Evolutionary conservation across 1,140 invertebrate species (phyloP).

Genomic region (Mamestra configurata): DNA sequence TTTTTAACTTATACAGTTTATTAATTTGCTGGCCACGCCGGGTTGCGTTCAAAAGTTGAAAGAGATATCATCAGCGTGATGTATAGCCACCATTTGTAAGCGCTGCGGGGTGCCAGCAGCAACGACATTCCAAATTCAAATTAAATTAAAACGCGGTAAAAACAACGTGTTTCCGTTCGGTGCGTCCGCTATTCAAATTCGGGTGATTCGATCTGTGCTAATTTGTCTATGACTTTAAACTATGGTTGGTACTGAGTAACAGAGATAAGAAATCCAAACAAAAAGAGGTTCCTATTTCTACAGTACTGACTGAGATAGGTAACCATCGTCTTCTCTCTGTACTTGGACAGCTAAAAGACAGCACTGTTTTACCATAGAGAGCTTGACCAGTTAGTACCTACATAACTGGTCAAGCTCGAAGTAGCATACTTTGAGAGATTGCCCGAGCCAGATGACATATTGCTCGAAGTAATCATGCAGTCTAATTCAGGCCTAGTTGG

Average conservation of each 20-base stretch:
- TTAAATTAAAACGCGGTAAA: slow-evolving; percentile 86
- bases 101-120: slow-evolving; percentile 76
- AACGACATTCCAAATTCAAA: slow-evolving; percentile 84
- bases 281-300: too few species aligned
- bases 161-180: slow-evolving; percentile 82
- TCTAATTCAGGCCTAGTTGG: too few species aligned
- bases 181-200: slow-evolving; percentile 79
- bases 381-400: too few species aligned
- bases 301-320: too few species aligned
- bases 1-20: slow-evolving; percentile 74
- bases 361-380: too few species aligned
- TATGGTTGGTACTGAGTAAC: slow-evolving; percentile 22
- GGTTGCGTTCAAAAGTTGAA: slow-evolving; percentile 83
- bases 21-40: slow-evolving; percentile 78
- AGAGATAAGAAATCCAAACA: background rate
- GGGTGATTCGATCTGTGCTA: slow-evolving; percentile 84
- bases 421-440: too few species aligned
- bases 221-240: slow-evolving; percentile 84
- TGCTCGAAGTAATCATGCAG: too few species aligned
- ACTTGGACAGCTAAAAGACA: too few species aligned
- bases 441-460: too few species aligned
- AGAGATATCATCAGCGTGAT: slow-evolving; percentile 87
- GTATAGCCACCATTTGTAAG: slow-evolving; percentile 85
- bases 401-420: too few species aligned
- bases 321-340: too few species aligned